Evolutionary conservation across 1,140 invertebrate species (phyloP).

Genomic region (Hermetia illucens): DNA sequence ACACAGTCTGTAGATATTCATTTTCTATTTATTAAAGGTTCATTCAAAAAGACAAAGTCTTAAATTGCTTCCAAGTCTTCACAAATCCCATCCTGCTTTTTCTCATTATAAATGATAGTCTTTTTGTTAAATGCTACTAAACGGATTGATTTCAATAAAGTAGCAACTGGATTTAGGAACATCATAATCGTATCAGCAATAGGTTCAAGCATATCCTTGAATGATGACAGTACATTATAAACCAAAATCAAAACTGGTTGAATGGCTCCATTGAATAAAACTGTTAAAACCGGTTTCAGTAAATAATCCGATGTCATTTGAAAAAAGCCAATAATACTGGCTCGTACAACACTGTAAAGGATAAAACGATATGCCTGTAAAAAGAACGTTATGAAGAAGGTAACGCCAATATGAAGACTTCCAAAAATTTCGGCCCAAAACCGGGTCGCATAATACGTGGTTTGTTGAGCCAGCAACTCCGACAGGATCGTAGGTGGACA

Average conservation of each 20-base stretch:
- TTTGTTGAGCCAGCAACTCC: conserved; percentile 40
- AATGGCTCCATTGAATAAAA: conserved; percentile 45
- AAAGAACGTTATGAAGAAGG: conserved; percentile 44
- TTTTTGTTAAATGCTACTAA: too few species aligned
- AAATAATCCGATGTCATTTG: conserved; percentile 49
- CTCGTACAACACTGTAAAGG: conserved; percentile 39
- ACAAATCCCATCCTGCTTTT: too few species aligned
- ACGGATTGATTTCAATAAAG: conserved; percentile 13
- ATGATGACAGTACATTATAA: conserved; percentile 42
- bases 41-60: too few species aligned
- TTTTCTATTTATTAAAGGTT: too few species aligned
- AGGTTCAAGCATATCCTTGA: conserved; percentile 45
- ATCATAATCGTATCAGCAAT: conserved; percentile 29
- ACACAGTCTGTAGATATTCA: too few species aligned
- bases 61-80: too few species aligned
- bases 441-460: conserved; percentile 38
- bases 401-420: conserved; percentile 39
- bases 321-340: conserved; percentile 41
- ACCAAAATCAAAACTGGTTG: conserved; percentile 46
- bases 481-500: conserved; percentile 37
- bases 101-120: too few species aligned
- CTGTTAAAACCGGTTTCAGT: conserved; percentile 46
- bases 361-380: conserved; percentile 40
- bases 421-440: conserved; percentile 55
- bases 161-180: conserved; percentile 21